These are phyloP conservation scores for Sarcophaga peregrina DNA, from an alignment of 1,140 invertebrate species.

Conservation along the genomic window DNA sequence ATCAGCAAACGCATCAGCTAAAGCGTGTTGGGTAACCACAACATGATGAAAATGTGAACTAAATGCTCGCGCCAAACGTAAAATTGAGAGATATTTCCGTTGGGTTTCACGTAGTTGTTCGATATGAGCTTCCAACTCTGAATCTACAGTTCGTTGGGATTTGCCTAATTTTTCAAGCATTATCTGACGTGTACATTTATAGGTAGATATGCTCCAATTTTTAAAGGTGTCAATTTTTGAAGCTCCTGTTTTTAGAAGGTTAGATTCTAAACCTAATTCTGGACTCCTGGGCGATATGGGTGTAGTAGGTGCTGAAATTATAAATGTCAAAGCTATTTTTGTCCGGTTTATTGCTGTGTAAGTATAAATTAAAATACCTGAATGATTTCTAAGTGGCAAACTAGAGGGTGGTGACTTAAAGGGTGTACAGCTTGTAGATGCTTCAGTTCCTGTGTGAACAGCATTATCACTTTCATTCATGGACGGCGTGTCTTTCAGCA, in stretches of 20 bases:
- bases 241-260: slow-evolving; percentile 72
- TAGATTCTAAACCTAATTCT: slow-evolving; percentile 70
- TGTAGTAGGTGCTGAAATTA: slow-evolving; percentile 56
- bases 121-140: slow-evolving; percentile 92
- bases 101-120: slow-evolving; percentile 93
- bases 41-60: slow-evolving; percentile 91
- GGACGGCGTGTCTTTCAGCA: slow-evolving; percentile 85
- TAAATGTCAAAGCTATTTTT: neutral
- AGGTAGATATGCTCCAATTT: slow-evolving; percentile 97
- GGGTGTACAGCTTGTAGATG: slow-evolving; percentile 51
- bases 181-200: slow-evolving; percentile 95
- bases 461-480: slow-evolving; percentile 81
- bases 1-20: slow-evolving; percentile 84
- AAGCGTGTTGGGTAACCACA: slow-evolving; percentile 79
- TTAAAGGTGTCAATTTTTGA: slow-evolving; percentile 90
- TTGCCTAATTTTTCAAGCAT: slow-evolving; percentile 96
- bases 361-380: slow-evolving; percentile 57
- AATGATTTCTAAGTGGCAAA: slow-evolving; percentile 68
- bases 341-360: neutral
- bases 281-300: slow-evolving; percentile 68
- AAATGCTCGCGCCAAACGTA: slow-evolving; percentile 85
- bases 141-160: slow-evolving; percentile 81
- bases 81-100: slow-evolving; percentile 89
- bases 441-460: slow-evolving; percentile 78
- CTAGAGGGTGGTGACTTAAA: slow-evolving; percentile 54